Base-by-base conservation (phyloP, 2,113 vertebrate genomes). In the Planiliza haematocheilus region DNA sequence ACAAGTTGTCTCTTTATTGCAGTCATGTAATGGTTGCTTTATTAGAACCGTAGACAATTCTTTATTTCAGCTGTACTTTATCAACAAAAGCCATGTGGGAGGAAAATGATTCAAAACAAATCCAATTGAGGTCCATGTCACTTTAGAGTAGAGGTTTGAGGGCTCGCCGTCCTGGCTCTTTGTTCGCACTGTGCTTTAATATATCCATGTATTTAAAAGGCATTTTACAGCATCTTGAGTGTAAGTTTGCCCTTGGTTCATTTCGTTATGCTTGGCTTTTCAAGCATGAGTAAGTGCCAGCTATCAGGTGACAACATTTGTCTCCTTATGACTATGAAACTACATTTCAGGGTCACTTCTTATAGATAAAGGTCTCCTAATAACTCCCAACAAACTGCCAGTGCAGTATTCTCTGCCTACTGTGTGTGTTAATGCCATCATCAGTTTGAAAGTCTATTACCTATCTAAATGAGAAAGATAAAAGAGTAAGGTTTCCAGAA, bases 91-190 rank as follows among this genome's bases (percentile, higher is more conserved):
- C 60, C 75, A 86, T 17, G 76, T 49, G 39, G 60, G 64, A 79
- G 36, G 66, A 62, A 82, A 84, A 77, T 82, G 63, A 77, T 69
- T 74, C 58, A 42, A 52, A 66, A 77, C 72, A 66, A 84, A 85
- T 83, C 71, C 57, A 45, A 74, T 56, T 59, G 4, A 46, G 36
- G 65, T n/a, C 24, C 11, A 30, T 73, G 60, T 63, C 70, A 59
- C 49, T 80, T 73, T 2, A 39, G 24, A 30, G 61, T 64, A 55
- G 7, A 20, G 51, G 64, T 48, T 69, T 48, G 53, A 60, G 57
- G 50, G 63, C 65, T 67, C 37, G 65, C 20, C 21, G 41, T 65
- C 66, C 69, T 37, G 50, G 56, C 53, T 84, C 70, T 78, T 50
- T 85, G 73, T 82, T 69, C 21, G 34, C 43, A 38, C 24, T 3